phyloP scores from a whole-genome alignment of 2,888 invertebrate genomes.

The Conchocele bisecta region DNA sequence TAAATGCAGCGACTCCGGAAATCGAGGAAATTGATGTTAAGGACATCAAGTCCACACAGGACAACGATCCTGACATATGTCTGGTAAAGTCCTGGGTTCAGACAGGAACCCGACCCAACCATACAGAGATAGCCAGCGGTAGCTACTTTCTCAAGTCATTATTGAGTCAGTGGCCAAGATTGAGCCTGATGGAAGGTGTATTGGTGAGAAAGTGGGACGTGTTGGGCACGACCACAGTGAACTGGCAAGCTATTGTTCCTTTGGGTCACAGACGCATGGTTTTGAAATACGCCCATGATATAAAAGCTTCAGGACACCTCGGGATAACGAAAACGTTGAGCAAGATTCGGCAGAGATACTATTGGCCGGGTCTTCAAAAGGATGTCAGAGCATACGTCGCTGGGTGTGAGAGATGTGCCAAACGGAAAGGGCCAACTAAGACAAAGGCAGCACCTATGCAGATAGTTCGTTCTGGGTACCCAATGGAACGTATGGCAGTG shows the following conservation, averaged over 20 bases:
- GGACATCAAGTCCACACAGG: too few species aligned
- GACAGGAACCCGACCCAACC: neutral
- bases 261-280: neutral
- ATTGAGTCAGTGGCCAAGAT: constrained; percentile 3
- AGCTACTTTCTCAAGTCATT: constrained; percentile 18
- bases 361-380: constrained; percentile 21
- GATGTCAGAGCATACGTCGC: constrained; percentile 11
- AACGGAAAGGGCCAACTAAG: constrained; percentile 7
- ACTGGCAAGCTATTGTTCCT: constrained; percentile 15
- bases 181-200: neutral
- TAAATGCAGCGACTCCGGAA: neutral
- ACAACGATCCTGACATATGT: neutral
- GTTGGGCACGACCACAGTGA: neutral
- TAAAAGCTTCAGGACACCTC: constrained; percentile 8
- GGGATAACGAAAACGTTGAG: constrained; percentile 14
- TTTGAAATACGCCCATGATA: constrained; percentile 8
- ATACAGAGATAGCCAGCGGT: neutral
- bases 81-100: neutral
- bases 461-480: constrained; percentile 7
- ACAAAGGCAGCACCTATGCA: constrained; percentile 25
- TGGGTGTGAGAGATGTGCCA: constrained; percentile 16
- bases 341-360: constrained; percentile 12
- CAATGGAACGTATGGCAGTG: constrained; percentile 23
- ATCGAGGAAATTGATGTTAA: neutral
- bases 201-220: constrained; percentile 22